These are phyloP conservation scores for Zenarchopterus dispar DNA, from an alignment of 2,797 vertebrate genomes.

Conservation along the genomic window DNA sequence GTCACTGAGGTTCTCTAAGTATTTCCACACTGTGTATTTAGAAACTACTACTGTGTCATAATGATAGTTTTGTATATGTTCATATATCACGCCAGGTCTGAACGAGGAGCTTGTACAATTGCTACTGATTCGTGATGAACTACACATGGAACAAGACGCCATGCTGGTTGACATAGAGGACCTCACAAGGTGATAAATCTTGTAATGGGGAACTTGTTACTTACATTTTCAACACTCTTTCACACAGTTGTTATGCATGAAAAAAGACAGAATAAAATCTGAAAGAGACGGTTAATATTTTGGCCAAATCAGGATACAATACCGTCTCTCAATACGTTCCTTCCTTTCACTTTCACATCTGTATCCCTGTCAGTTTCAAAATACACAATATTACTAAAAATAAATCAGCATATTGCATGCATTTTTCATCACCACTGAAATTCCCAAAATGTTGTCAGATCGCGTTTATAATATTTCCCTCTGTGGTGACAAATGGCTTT, in stretches of 20 bases:
- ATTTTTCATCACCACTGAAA: slow-evolving; percentile 1
- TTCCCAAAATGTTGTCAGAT: not conserved
- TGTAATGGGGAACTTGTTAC: not conserved
- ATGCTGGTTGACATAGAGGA: slow-evolving; percentile 99
- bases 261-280: not conserved
- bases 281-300: not conserved
- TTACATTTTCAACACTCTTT: not conserved
- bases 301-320: too few species aligned
- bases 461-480: too few species aligned
- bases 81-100: slow-evolving; percentile 82
- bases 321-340: not conserved
- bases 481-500: not conserved
- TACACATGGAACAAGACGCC: slow-evolving; percentile 98
- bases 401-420: not conserved
- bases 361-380: slow-evolving; percentile 2
- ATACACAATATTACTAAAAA: not conserved
- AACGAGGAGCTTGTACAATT: slow-evolving; percentile 98
- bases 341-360: not conserved
- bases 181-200: slow-evolving; percentile 88
- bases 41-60: not conserved
- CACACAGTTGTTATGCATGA: not conserved
- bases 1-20: not conserved
- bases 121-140: slow-evolving; percentile 95
- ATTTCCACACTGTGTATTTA: not conserved
- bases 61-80: not conserved